Evolutionary conservation across 2,797 vertebrate genomes (phyloP).

Genomic region (Coluber constrictor): DNA sequence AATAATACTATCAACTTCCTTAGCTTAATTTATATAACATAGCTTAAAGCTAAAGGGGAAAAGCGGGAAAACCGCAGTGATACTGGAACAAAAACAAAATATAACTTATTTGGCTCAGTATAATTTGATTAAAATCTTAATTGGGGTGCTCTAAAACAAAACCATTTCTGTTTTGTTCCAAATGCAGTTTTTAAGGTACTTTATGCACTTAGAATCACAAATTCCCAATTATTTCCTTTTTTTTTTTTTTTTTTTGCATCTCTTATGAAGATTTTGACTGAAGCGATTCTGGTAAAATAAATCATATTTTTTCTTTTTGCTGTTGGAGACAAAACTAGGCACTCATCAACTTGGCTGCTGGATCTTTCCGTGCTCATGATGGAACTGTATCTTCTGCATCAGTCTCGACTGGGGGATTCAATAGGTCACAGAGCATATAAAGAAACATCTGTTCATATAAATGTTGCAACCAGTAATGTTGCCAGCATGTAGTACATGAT

Average conservation of each 20-base stretch:
- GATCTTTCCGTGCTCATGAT: background rate
- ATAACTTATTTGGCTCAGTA: background rate
- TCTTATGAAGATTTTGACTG: background rate
- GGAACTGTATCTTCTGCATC: background rate
- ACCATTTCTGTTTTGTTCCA: background rate
- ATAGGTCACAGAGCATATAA: background rate
- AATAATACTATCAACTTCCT: no score
- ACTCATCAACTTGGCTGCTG: background rate
- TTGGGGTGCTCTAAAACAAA: background rate
- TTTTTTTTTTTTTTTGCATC: background rate
- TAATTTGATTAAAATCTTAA: background rate
- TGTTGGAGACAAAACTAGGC: background rate
- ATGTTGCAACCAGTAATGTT: background rate
- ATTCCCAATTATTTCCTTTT: background rate
- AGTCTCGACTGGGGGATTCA: background rate
- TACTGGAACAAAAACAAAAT: background rate
- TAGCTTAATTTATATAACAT: background rate
- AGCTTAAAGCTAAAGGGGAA: background rate
- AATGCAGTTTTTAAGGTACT: background rate
- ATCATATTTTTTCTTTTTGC: background rate
- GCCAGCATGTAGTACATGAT: background rate
- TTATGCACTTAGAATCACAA: background rate
- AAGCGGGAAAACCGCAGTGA: no score
- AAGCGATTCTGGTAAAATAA: background rate
- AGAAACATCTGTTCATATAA: background rate